These are phyloP conservation scores for Musca domestica DNA, from an alignment of 1,140 invertebrate genomes.

Conservation along the genomic window DNA sequence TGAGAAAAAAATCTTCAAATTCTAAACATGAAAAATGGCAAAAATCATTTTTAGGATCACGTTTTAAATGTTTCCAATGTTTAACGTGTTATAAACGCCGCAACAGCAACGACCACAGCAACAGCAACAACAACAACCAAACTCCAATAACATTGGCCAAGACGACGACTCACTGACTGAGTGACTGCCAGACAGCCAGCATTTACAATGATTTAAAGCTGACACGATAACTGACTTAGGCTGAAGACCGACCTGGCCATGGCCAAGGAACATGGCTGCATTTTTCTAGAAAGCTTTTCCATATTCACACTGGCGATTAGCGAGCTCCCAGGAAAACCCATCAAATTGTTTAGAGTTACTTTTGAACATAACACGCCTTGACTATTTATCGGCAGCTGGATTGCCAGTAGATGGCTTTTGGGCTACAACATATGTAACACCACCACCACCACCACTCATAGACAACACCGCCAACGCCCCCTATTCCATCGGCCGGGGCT, in stretches of 20 bases:
- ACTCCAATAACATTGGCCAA: too few species aligned
- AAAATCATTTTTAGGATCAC: slow-evolving; percentile 20
- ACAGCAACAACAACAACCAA: neutral
- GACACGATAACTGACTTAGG: slow-evolving; percentile 14
- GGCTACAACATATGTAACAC: slow-evolving; percentile 10
- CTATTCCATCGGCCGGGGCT: neutral
- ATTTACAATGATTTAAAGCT: slow-evolving; percentile 21
- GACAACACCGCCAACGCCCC: neutral
- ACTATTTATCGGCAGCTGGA: slow-evolving; percentile 12
- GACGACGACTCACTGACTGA: too few species aligned
- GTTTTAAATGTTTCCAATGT: slow-evolving; percentile 22
- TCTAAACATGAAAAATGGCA: slow-evolving; percentile 16
- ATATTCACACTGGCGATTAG: neutral
- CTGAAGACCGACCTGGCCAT: neutral
- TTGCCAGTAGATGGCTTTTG: neutral
- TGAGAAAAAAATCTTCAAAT: slow-evolving; percentile 9
- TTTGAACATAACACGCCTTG: slow-evolving; percentile 9
- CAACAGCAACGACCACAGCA: slow-evolving; percentile 4
- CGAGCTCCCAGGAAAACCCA: neutral
- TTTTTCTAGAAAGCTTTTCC: slow-evolving; percentile 18
- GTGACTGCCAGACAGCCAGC: neutral
- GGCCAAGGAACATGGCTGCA: too few species aligned
- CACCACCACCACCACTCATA: neutral
- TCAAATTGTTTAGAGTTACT: slow-evolving; percentile 8
- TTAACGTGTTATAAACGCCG: slow-evolving; percentile 18